Evolutionary conservation across 2,888 invertebrate species (phyloP).

Genomic region (Callinectes sapidus): DNA sequence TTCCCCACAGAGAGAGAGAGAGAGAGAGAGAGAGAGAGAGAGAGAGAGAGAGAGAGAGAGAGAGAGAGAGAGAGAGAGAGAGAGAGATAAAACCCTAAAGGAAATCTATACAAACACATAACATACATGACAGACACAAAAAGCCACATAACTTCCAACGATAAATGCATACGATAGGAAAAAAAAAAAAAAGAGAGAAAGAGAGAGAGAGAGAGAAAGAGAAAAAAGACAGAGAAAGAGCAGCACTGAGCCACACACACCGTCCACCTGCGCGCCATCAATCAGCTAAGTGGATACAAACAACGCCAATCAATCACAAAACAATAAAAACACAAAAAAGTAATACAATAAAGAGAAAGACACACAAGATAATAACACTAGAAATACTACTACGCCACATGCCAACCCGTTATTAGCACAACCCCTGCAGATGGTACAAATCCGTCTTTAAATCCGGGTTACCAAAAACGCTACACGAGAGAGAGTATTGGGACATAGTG

Average conservation of each 20-base stretch:
- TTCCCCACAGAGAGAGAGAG: neutral
- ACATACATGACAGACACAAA: neutral
- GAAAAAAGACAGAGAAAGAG: neutral
- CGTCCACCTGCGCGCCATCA: neutral
- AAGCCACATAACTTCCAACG: neutral
- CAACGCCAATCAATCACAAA: neutral
- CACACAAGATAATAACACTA: neutral
- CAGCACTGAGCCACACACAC: neutral
- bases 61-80: constrained; percentile 17
- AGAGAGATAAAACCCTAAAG: neutral
- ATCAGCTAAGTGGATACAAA: neutral
- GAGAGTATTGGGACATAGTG: neutral
- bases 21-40: constrained; percentile 32
- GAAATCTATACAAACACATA: constrained; percentile 17
- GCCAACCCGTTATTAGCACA: neutral
- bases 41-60: constrained; percentile 17
- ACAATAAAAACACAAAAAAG: neutral
- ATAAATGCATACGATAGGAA: neutral
- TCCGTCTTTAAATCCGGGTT: neutral
- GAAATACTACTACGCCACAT: neutral
- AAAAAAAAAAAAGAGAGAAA: neutral
- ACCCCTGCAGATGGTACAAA: neutral
- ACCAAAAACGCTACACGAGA: neutral
- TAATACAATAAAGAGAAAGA: neutral
- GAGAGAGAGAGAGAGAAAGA: no score